These are phyloP conservation scores for mouse (Mus musculus) DNA, from an alignment of 2,113 vertebrate genomes.

Conservation along the genomic window GRCm39 chr5:86016501-86017000, in stretches of 20 bases:
- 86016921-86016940: neutral
- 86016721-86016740: neutral
- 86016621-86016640: neutral
- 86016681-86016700: neutral
- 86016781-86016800: neutral
- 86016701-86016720: neutral
- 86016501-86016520: neutral
- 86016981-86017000: neutral
- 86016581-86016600: conserved; percentile 18
- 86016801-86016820: neutral
- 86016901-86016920: neutral
- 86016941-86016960: neutral
- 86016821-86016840: neutral
- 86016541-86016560: neutral
- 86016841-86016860: neutral
- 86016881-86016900: neutral
- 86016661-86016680: neutral
- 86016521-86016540: neutral
- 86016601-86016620: neutral
- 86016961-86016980: neutral
- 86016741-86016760: neutral
- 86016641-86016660: neutral
- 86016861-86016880: neutral
- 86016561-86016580: neutral
- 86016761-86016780: neutral